phyloP scores from a whole-genome alignment of 2,113 vertebrate genomes.

The Ceyx margarethae region DNA sequence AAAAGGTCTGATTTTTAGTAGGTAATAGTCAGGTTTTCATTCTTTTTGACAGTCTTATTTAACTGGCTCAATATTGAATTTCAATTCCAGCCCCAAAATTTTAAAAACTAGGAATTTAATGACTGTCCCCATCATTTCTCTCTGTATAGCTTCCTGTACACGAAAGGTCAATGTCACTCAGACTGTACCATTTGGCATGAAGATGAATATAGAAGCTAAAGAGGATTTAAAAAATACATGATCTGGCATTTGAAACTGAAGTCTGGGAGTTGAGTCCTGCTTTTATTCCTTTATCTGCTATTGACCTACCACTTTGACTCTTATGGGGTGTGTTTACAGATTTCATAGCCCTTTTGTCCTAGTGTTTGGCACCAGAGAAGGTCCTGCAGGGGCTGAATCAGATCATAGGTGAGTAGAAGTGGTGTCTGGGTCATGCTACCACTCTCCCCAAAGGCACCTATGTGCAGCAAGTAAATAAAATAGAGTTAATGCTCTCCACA shows the following conservation, averaged over 20 bases:
- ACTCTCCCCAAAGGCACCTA: not conserved
- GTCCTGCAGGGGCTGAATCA: not conserved
- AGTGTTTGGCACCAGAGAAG: not conserved
- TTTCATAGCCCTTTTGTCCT: not conserved
- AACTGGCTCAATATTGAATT: not conserved
- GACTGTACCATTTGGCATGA: slow-evolving; percentile 37
- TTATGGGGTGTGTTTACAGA: not conserved
- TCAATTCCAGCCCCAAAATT: not conserved
- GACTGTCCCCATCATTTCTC: slow-evolving; percentile 7
- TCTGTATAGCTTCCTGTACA: not conserved
- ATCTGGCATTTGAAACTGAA: slow-evolving; percentile 36
- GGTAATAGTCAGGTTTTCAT: not conserved
- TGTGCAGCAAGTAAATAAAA: not conserved
- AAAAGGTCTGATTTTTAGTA: not conserved
- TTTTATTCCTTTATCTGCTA: slow-evolving; percentile 27
- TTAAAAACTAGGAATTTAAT: slow-evolving; percentile 27
- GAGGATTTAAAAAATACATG: slow-evolving; percentile 65
- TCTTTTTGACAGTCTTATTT: slow-evolving; percentile 3
- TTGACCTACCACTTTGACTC: not conserved
- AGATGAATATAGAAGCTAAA: slow-evolving; percentile 60
- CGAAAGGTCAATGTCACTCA: slow-evolving; percentile 51
- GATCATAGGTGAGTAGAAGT: not conserved
- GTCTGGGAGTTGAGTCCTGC: not conserved
- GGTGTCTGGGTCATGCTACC: not conserved
- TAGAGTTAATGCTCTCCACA: not conserved